These are phyloP conservation scores for Catostomus latipinnis DNA, from an alignment of 2,797 vertebrate species.

Conservation along the genomic window DNA sequence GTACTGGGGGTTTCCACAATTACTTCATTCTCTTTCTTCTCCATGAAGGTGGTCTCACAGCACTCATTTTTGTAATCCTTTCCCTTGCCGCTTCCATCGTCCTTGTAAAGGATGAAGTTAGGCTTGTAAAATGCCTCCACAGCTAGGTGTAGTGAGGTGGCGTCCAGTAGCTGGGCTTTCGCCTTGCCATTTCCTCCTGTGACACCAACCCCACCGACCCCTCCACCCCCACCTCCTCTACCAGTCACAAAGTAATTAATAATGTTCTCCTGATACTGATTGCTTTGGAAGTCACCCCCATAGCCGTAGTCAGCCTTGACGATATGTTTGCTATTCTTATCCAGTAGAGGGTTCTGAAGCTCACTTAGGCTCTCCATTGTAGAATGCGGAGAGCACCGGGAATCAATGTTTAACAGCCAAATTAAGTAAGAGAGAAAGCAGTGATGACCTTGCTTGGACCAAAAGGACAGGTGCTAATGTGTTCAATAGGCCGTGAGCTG, in stretches of 20 bases:
- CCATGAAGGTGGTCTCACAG: constrained; percentile 94
- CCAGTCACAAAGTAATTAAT: constrained; percentile 92
- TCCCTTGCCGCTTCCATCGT: constrained; percentile 82
- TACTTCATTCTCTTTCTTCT: constrained; percentile 80
- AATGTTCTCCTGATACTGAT: constrained; percentile 89
- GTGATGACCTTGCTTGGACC: constrained; percentile 44
- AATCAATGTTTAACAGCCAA: constrained; percentile 30
- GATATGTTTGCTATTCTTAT: constrained; percentile 87
- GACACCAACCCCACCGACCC: constrained; percentile 63
- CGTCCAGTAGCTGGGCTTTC: constrained; percentile 90
- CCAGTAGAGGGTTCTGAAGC: constrained; percentile 91
- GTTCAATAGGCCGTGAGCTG: constrained; percentile 68
- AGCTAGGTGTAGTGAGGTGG: constrained; percentile 92
- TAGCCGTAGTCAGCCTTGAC: constrained; percentile 82
- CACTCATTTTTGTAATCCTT: constrained; percentile 90
- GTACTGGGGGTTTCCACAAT: constrained; percentile 68
- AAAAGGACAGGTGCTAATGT: constrained; percentile 60
- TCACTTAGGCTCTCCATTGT: constrained; percentile 93
- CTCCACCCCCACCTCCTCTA: constrained; percentile 63
- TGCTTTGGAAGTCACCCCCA: constrained; percentile 84
- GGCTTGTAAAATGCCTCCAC: constrained; percentile 93
- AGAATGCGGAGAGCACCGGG: constrained; percentile 1
- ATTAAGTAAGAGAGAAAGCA: constrained; percentile 40
- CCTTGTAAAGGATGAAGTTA: constrained; percentile 91
- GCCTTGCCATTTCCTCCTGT: constrained; percentile 73